phyloP scores from a whole-genome alignment of 2,113 vertebrate species.

The Stictonetta naevosa region DNA sequence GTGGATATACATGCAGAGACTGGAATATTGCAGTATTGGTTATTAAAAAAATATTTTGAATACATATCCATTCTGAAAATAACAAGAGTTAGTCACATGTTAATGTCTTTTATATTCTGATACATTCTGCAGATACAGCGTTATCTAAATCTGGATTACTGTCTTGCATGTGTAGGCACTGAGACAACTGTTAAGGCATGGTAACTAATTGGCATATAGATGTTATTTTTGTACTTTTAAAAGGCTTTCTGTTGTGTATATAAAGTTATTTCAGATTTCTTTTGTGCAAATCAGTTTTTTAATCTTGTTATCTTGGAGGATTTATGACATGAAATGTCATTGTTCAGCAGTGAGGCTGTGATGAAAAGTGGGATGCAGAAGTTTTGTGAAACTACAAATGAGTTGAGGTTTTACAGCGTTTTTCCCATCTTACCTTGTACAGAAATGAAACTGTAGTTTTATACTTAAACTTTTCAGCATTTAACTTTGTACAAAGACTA shows the following conservation, averaged over 20 bases:
- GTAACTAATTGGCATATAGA: constrained; percentile 70
- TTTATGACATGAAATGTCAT: constrained; percentile 70
- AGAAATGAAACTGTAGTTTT: constrained; percentile 64
- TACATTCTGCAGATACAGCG: constrained; percentile 42
- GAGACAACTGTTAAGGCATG: constrained; percentile 71
- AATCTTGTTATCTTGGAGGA: constrained; percentile 57
- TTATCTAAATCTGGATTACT: constrained; percentile 30
- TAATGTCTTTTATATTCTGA: constrained; percentile 61
- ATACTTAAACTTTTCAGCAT: constrained; percentile 32
- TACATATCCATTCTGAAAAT: constrained; percentile 51
- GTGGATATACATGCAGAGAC: constrained; percentile 67
- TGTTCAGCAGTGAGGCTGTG: constrained; percentile 53
- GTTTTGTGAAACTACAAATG: not conserved
- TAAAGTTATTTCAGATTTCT: constrained; percentile 72
- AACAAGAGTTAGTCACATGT: constrained; percentile 9
- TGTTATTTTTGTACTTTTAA: constrained; percentile 84
- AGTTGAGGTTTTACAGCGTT: not conserved
- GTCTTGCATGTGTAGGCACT: constrained; percentile 74
- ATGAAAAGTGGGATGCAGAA: not conserved
- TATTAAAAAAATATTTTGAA: constrained; percentile 66
- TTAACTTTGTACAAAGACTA: constrained; percentile 47
- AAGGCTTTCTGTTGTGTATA: constrained; percentile 71
- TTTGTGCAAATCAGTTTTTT: constrained; percentile 77
- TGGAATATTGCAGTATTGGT: constrained; percentile 73
- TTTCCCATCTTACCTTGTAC: constrained; percentile 44